Percentiles rank a stretch among this genome's conserved stretches.
These are phyloP conservation scores for Ciconia stormi DNA, from an alignment of 2,113 vertebrate genomes.

Conservation along the genomic window DNA sequence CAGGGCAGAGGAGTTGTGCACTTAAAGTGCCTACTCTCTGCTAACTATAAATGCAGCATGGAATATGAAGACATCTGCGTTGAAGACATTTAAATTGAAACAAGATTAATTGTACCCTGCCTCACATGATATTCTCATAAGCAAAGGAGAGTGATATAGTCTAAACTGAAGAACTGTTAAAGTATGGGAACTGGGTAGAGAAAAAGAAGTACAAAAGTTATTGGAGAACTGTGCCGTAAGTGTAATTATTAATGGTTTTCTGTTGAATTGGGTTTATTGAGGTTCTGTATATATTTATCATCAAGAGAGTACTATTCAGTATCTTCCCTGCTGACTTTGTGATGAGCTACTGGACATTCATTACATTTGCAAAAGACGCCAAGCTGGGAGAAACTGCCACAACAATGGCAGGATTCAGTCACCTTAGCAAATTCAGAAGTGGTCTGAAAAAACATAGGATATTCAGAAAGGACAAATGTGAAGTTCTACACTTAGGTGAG, in stretches of 20 bases:
- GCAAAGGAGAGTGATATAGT: neutral
- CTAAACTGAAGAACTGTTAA: neutral
- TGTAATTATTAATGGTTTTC: neutral
- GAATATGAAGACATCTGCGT: neutral
- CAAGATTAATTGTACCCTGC: neutral
- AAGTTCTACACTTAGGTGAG: neutral
- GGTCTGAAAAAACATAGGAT: neutral
- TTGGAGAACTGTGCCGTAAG: neutral
- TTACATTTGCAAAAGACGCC: neutral
- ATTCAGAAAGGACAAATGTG: neutral
- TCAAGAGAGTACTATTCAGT: neutral
- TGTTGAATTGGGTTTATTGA: neutral
- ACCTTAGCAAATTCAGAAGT: neutral
- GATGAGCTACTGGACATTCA: neutral
- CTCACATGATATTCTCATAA: neutral
- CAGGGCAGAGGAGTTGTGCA: neutral
- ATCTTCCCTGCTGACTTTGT: neutral
- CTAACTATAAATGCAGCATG: neutral
- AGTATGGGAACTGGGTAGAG: neutral
- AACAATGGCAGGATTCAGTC: neutral
- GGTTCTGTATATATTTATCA: neutral
- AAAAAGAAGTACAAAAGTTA: neutral
- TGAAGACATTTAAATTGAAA: neutral
- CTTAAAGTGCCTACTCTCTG: neutral
- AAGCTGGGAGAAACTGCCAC: neutral